A percentile compares a stretch with the other conserved stretches of the same genome.
Evolutionary conservation across 2,888 invertebrate genomes (phyloP).

Genomic region (Coenonympha glycerion): DNA sequence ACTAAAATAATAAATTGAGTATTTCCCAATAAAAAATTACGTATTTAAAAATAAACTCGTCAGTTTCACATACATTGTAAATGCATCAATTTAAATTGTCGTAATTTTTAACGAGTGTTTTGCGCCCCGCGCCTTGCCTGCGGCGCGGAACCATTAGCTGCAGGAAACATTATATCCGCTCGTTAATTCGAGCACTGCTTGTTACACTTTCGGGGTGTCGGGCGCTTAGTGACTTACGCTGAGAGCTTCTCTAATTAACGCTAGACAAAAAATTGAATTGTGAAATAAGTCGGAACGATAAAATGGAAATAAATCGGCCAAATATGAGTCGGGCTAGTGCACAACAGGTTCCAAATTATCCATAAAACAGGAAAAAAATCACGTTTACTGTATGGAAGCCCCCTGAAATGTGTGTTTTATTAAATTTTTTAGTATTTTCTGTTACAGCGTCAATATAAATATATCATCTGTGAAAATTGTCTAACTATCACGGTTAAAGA

Average conservation of each 20-base stretch:
- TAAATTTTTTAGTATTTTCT: no score
- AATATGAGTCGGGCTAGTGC: no score
- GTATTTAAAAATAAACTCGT: neutral
- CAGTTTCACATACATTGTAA: neutral
- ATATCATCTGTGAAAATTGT: no score
- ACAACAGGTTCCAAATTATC: neutral
- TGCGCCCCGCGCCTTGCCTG: conserved; percentile 33
- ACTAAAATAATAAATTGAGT: no score
- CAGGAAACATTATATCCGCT: conserved; percentile 73
- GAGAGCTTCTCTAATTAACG: conserved; percentile 7
- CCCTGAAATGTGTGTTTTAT: no score
- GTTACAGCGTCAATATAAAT: no score
- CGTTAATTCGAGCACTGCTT: conserved; percentile 61
- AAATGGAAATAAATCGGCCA: no score
- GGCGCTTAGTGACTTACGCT: conserved; percentile 34
- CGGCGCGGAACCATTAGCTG: conserved; percentile 61
- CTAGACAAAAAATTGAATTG: neutral
- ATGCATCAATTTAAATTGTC: conserved; percentile 17
- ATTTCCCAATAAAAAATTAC: neutral
- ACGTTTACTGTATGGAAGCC: no score
- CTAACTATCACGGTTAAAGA: no score
- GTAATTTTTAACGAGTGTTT: conserved; percentile 25
- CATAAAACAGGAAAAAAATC: no score
- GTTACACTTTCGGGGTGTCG: conserved; percentile 20
- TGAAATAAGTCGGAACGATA: no score